phyloP scores from a whole-genome alignment of 2,113 vertebrate species.

The Brachyistius frenatus region DNA sequence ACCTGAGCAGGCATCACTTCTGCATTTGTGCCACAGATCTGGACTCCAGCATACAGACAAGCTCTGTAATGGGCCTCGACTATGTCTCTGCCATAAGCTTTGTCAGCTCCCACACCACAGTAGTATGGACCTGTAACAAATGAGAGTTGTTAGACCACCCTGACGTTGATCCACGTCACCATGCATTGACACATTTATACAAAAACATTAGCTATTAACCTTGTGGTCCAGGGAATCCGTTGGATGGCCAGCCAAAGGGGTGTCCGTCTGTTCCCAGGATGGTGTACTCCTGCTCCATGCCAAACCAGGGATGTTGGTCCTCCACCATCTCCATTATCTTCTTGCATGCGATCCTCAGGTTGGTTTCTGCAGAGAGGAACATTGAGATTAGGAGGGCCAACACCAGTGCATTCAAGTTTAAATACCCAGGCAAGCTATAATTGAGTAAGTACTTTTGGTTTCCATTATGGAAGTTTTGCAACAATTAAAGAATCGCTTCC shows the following conservation, averaged over 20 bases:
- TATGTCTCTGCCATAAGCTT: slow-evolving; percentile 94
- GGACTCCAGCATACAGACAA: slow-evolving; percentile 94
- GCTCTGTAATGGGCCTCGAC: slow-evolving; percentile 97
- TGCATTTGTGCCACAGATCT: slow-evolving; percentile 96
- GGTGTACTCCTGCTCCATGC: slow-evolving; percentile 99
- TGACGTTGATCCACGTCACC: background rate
- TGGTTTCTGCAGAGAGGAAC: slow-evolving; percentile 86
- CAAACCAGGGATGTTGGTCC: slow-evolving; percentile 94
- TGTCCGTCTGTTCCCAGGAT: slow-evolving; percentile 95
- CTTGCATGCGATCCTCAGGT: slow-evolving; percentile 90
- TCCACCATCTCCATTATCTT: slow-evolving; percentile 94
- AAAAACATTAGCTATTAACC: slow-evolving; percentile 78
- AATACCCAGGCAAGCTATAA: background rate
- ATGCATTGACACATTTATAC: rapidly evolving
- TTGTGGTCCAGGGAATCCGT: slow-evolving; percentile 96
- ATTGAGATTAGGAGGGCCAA: background rate
- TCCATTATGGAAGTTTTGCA: no score
- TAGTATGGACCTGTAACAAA: slow-evolving; percentile 92
- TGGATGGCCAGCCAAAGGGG: slow-evolving; percentile 97
- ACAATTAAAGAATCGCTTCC: no score
- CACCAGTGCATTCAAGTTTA: background rate
- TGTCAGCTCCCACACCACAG: slow-evolving; percentile 96
- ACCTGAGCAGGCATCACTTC: slow-evolving; percentile 99
- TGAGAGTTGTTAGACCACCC: background rate
- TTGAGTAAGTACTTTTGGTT: no score